Conservation (phyloP, 2,113 vertebrate genomes). For the Solea solea region DNA sequence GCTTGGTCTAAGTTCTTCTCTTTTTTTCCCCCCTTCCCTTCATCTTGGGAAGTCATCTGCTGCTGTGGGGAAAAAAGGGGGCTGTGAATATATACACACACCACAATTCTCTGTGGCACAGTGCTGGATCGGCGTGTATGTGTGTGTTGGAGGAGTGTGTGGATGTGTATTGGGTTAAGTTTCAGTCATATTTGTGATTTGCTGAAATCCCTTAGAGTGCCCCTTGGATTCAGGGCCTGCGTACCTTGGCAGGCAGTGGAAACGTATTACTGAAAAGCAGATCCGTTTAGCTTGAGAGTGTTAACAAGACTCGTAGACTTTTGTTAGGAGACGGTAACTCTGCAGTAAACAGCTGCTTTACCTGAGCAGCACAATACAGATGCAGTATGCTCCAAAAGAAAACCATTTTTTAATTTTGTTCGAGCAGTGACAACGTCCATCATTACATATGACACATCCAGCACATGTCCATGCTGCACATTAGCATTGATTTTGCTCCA, state of each 20-base stretch:
- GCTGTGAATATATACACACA: constrained; percentile 11
- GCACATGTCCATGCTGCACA: constrained; percentile 1
- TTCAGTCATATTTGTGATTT: constrained; percentile 41
- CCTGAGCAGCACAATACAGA: neutral
- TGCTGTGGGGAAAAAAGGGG: constrained; percentile 36
- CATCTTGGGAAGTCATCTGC: constrained; percentile 32
- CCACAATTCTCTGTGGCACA: neutral
- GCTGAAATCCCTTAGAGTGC: constrained; percentile 33
- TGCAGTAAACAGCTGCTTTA: neutral
- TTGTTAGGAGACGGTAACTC: neutral
- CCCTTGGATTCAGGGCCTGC: constrained; percentile 31
- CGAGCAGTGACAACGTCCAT: neutral
- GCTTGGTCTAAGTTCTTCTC: constrained; percentile 36
- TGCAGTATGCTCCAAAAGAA: too few species aligned
- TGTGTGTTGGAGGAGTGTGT: constrained; percentile 1
- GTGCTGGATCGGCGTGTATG: neutral
- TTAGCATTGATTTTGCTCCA: constrained; percentile 16
- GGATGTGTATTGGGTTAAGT: constrained; percentile 15
- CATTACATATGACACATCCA: neutral
- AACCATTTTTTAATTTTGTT: too few species aligned
- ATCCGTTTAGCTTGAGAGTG: constrained; percentile 42
- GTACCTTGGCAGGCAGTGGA: constrained; percentile 31
- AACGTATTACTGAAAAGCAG: constrained; percentile 36
- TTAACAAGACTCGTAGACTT: constrained; percentile 32
- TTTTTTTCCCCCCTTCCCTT: constrained; percentile 13